Evolutionary conservation across 1,140 invertebrate genomes (phyloP).

Genomic region (Diabrotica undecimpunctata): DNA sequence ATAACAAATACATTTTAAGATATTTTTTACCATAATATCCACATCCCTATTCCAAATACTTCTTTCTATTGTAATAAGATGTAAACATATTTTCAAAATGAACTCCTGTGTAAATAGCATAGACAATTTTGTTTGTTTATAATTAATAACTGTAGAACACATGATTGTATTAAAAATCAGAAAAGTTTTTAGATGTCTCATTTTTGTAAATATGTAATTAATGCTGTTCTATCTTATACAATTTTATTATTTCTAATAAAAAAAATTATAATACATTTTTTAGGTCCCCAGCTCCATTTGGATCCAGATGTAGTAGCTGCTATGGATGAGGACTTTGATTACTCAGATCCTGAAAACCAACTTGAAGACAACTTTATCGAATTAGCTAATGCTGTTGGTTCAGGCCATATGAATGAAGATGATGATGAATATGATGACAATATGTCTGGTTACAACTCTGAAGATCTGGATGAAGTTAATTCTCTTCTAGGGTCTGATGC

Average conservation of each 20-base stretch:
- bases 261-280: conserved; percentile 22
- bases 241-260: too few species aligned
- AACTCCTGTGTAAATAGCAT: too few species aligned
- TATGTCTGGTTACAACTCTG: conserved; percentile 44
- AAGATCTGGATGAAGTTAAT: conserved; percentile 51
- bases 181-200: neutral
- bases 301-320: conserved; percentile 93
- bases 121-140: too few species aligned
- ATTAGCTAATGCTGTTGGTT: conserved; percentile 65
- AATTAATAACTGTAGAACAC: too few species aligned
- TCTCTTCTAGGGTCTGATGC: conserved; percentile 53
- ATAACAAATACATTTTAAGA: too few species aligned
- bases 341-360: conserved; percentile 74
- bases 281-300: conserved; percentile 73
- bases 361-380: conserved; percentile 90
- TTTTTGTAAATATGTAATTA: neutral
- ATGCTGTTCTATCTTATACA: neutral
- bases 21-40: too few species aligned
- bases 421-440: conserved; percentile 44
- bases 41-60: too few species aligned
- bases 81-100: too few species aligned
- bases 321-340: conserved; percentile 89
- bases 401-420: neutral
- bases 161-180: too few species aligned
- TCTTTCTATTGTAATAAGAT: too few species aligned